These are phyloP conservation scores for Bambusicola thoracicus DNA, from an alignment of 2,113 vertebrate genomes.

Conservation along the genomic window DNA sequence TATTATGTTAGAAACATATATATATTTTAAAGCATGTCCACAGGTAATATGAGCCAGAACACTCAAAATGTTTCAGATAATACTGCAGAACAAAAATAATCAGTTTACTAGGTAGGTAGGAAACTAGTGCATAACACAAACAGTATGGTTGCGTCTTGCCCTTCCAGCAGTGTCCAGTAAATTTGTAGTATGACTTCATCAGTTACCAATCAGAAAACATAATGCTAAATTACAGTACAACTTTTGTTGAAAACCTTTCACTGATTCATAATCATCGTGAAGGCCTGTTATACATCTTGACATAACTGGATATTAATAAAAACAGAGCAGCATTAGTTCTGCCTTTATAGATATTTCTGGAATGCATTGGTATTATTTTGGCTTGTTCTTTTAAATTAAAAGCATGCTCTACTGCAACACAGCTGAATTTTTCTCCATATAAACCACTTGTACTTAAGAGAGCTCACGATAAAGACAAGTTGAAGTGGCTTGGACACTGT, in stretches of 20 bases:
- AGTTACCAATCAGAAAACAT: not conserved
- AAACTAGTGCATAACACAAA: conserved; percentile 38
- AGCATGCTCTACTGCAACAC: not conserved
- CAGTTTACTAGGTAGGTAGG: not conserved
- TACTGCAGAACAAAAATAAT: not conserved
- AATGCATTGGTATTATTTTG: not conserved
- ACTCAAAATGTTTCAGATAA: not conserved
- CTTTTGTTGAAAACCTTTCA: not conserved
- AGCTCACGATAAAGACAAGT: not conserved
- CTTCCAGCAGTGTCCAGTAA: not conserved
- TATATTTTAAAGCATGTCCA: not conserved
- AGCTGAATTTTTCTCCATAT: not conserved
- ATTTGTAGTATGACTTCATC: not conserved
- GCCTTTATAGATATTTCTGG: conserved; percentile 41
- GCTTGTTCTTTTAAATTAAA: not conserved
- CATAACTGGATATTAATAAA: conserved; percentile 8
- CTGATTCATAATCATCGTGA: conserved; percentile 17
- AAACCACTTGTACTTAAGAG: not conserved
- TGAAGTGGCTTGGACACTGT: not conserved
- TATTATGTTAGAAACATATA: not conserved
- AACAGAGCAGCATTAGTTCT: not conserved
- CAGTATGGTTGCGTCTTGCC: conserved; percentile 16
- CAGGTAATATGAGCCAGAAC: not conserved
- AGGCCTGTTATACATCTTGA: conserved; percentile 16
- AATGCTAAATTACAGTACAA: not conserved